Evolutionary conservation across 2,888 invertebrate genomes (phyloP), one percentile per base, ranked within the genome.

Genomic region (Meliscaeva auricollis): DNA sequence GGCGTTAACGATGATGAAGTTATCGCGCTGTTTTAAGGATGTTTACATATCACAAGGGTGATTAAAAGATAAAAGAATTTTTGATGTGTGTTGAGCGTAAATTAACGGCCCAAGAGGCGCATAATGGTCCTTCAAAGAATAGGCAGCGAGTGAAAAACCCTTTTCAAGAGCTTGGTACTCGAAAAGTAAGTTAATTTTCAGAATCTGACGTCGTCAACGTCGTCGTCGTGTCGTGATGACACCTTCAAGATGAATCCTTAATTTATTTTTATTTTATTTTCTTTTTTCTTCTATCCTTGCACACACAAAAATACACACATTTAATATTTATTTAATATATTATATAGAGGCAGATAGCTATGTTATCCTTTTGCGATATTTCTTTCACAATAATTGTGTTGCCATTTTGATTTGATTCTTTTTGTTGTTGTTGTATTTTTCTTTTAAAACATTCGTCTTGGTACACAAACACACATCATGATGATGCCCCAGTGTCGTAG

Each of bases 401-500:
- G 79, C 83, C 79, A 84, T 84, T 80, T 84, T 75, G 72, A 80
- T 74, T 83, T 79, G 17, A 50, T 52, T 35, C 22, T 48, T 30
- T 15, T 48, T 60, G 46, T 26, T 62, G n/a, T 3, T 38, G 2
- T 11, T 26, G n/a, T 17, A 6, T 13, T 69, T 50, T 15, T 46
- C 13, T 50, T 54, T 54, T 1, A 64, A 64, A 66, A 38, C 58
- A 66, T 58, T 78, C 46, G 60, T 73, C 73, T 73, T 70, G 38
- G 26, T 44, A 60, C 69, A 84, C 74, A 84, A 75, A 46, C 79
- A 79, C 83, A 79, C 75, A 74, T 64, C 74, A 56, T 73, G n/a
- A 60, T 60, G 62, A 26, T 44, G 75, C 58, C 84, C 80, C 72
- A 84, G 84, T 84, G 84, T 72, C 84, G 84, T 84, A 84, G 83